Evolutionary conservation across 1,140 invertebrate species (phyloP).

Genomic region (Zaprionus vittiger): DNA sequence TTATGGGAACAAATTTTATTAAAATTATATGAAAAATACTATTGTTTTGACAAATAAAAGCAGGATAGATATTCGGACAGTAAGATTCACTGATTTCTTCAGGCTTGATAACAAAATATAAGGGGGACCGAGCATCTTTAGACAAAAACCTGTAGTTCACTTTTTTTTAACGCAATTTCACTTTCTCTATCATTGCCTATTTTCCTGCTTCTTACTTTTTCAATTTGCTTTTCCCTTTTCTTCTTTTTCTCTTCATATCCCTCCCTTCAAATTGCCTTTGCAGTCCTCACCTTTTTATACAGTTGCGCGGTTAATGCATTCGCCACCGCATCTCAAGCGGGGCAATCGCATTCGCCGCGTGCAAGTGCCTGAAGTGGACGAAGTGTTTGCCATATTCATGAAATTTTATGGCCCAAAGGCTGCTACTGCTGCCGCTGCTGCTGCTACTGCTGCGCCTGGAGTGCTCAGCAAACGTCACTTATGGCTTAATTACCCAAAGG

Average conservation of each 20-base stretch:
- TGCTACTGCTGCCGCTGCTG: neutral
- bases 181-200: too few relatives aligned
- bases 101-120: too few relatives aligned
- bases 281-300: slow-evolving; percentile 10
- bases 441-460: slow-evolving; percentile 4
- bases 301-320: slow-evolving; percentile 37
- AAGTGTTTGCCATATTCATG: slow-evolving; percentile 56
- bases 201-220: too few relatives aligned
- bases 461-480: slow-evolving; percentile 38
- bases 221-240: neutral
- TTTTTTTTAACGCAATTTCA: too few relatives aligned
- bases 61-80: too few relatives aligned
- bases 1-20: too few relatives aligned
- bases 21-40: too few relatives aligned
- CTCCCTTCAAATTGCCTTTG: neutral
- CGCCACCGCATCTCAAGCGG: slow-evolving; percentile 7
- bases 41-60: too few relatives aligned
- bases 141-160: too few relatives aligned
- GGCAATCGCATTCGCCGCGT: neutral
- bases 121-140: too few relatives aligned
- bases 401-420: slow-evolving; percentile 50
- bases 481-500: slow-evolving; percentile 59
- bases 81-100: too few relatives aligned
- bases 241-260: neutral
- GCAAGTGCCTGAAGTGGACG: neutral